Percentiles rank a stretch among this genome's conserved stretches.
Evolutionary conservation across 2,113 vertebrate genomes (phyloP).

Genomic region (Caranx ignobilis): DNA sequence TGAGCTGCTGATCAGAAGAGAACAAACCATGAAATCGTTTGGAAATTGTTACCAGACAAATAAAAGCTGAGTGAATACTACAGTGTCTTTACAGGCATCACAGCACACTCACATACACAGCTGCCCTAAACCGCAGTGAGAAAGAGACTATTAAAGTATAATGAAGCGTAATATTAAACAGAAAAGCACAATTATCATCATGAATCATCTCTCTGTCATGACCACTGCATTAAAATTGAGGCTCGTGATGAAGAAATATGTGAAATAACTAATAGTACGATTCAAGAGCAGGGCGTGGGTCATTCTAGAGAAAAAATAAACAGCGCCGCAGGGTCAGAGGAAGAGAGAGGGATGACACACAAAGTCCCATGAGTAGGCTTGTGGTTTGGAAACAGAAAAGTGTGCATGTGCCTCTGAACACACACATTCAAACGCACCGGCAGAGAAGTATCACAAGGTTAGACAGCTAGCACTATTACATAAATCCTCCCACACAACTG

Average conservation of each 20-base stretch:
- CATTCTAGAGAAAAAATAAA: background rate
- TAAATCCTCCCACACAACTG: conserved; percentile 59
- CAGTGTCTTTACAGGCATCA: too few relatives aligned
- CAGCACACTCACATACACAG: too few relatives aligned
- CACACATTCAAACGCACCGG: conserved; percentile 15
- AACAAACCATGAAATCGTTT: too few relatives aligned
- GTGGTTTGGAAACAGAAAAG: conserved; percentile 27
- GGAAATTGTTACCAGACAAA: too few relatives aligned
- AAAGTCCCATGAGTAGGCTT: conserved; percentile 10
- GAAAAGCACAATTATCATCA: background rate
- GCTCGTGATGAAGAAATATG: background rate
- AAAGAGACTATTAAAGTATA: too few relatives aligned
- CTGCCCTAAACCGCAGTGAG: background rate
- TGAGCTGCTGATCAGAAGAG: too few relatives aligned
- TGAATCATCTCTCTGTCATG: background rate
- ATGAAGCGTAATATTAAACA: too few relatives aligned
- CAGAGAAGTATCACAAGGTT: conserved; percentile 36
- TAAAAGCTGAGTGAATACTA: too few relatives aligned
- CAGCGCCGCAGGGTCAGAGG: background rate
- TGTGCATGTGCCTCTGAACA: background rate
- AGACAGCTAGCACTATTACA: conserved; percentile 50
- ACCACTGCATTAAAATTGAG: background rate
- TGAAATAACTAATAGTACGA: background rate
- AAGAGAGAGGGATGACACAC: background rate
- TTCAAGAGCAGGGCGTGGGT: background rate